phyloP scores from a whole-genome alignment of 2,888 invertebrate genomes.

The Nemurella pictetii region DNA sequence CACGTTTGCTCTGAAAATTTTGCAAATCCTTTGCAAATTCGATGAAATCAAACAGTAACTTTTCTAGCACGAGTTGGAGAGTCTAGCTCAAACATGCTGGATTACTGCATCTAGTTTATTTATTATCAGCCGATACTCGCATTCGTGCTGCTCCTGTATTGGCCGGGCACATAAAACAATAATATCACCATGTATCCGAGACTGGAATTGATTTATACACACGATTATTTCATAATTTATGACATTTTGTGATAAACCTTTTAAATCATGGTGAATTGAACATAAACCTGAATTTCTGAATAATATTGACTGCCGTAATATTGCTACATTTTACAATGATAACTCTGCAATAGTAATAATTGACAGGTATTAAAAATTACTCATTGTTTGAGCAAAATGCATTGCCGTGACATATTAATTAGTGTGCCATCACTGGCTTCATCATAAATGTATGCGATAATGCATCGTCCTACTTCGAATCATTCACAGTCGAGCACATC shows the following conservation, averaged over 20 bases:
- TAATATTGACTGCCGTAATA: neutral
- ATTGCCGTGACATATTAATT: neutral
- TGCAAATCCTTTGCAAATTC: neutral
- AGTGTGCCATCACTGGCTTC: neutral
- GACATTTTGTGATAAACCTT: neutral
- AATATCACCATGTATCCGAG: slow-evolving; percentile 1
- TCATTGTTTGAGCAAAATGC: neutral
- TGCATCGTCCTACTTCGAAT: no score
- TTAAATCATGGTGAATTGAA: neutral
- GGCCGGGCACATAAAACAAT: neutral
- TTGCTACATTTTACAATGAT: slow-evolving; percentile 9
- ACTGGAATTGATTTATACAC: neutral
- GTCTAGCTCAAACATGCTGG: neutral
- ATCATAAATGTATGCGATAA: no score
- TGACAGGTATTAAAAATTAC: neutral
- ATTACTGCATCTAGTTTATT: neutral
- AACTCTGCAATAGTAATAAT: neutral
- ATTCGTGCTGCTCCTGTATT: neutral
- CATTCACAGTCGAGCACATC: no score
- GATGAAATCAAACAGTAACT: neutral
- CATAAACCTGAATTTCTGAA: slow-evolving; percentile 8
- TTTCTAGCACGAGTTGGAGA: neutral
- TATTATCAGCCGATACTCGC: neutral
- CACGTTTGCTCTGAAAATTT: neutral
- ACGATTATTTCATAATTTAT: slow-evolving; percentile 7